Evolutionary conservation across 2,888 invertebrate species (phyloP).

Genomic region (Corythucha ciliata): DNA sequence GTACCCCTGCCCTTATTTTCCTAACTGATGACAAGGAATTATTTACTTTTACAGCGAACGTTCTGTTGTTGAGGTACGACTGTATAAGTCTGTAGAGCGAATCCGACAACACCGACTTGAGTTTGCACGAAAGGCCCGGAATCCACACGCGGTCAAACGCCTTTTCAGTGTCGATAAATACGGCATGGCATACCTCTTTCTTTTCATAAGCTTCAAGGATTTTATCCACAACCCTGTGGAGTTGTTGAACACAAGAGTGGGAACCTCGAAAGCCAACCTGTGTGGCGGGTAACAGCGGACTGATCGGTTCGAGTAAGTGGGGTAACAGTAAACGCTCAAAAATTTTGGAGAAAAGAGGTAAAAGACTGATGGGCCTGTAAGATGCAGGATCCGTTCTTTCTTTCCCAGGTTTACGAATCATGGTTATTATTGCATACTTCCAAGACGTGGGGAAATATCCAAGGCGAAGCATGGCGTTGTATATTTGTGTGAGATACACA

Average conservation of each 20-base stretch:
- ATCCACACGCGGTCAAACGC: slow-evolving; percentile 7
- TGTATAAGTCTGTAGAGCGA: slow-evolving; percentile 13
- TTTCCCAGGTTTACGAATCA: slow-evolving; percentile 7
- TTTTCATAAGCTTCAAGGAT: slow-evolving; percentile 10
- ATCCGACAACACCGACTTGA: not conserved
- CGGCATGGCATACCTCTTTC: not conserved
- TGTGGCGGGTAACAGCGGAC: not conserved
- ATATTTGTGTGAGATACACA: not conserved
- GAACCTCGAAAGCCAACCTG: slow-evolving; percentile 2
- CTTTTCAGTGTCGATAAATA: slow-evolving; percentile 14
- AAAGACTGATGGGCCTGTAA: slow-evolving; percentile 4
- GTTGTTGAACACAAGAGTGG: not conserved
- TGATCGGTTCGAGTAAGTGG: not conserved
- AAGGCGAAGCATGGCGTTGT: not conserved
- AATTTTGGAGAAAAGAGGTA: slow-evolving; percentile 9
- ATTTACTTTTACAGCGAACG: slow-evolving; percentile 10
- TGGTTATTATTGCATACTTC: slow-evolving; percentile 1
- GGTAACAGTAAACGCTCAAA: slow-evolving; percentile 4
- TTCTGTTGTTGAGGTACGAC: slow-evolving; percentile 15
- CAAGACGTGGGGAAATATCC: not conserved
- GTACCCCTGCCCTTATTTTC: slow-evolving; percentile 13
- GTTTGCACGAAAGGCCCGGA: slow-evolving; percentile 1
- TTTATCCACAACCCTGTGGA: not conserved
- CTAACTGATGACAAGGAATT: not conserved
- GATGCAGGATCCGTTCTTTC: not conserved